These are phyloP conservation scores for Petaurus breviceps DNA, from an alignment of 2,113 vertebrate genomes.

Conservation along the genomic window DNA sequence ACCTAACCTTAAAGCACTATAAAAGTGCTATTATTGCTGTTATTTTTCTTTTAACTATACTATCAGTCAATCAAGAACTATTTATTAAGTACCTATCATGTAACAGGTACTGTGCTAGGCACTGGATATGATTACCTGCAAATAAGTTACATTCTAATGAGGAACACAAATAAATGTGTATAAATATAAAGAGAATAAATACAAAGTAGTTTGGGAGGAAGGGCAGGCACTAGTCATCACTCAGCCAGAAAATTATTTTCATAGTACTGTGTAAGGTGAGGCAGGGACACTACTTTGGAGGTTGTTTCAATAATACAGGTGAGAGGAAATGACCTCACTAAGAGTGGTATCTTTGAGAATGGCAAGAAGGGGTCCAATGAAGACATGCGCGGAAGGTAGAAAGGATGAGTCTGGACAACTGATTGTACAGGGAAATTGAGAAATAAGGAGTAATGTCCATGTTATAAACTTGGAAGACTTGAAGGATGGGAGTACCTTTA, in stretches of 20 bases:
- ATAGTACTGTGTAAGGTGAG: not conserved
- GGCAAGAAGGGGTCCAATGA: not conserved
- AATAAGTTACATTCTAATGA: not conserved
- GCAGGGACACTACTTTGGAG: not conserved
- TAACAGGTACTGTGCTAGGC: not conserved
- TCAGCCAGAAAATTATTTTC: not conserved
- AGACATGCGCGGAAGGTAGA: not conserved
- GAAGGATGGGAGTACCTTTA: not conserved
- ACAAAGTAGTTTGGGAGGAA: not conserved
- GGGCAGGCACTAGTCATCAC: not conserved
- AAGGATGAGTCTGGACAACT: not conserved
- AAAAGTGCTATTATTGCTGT: not conserved
- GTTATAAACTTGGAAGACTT: not conserved
- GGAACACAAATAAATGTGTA: not conserved
- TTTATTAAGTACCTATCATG: too few relatives aligned
- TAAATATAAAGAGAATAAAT: not conserved
- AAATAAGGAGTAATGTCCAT: not conserved
- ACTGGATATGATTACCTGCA: not conserved
- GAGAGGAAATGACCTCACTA: not conserved
- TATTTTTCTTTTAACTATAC: not conserved
- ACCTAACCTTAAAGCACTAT: not conserved
- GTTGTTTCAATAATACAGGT: not conserved
- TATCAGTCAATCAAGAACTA: not conserved
- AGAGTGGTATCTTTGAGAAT: not conserved
- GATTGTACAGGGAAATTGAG: not conserved